Evolutionary conservation across 2,888 invertebrate genomes (phyloP), one percentile per base, ranked within the genome.

Genomic region (Drosophila longiperda): DNA sequence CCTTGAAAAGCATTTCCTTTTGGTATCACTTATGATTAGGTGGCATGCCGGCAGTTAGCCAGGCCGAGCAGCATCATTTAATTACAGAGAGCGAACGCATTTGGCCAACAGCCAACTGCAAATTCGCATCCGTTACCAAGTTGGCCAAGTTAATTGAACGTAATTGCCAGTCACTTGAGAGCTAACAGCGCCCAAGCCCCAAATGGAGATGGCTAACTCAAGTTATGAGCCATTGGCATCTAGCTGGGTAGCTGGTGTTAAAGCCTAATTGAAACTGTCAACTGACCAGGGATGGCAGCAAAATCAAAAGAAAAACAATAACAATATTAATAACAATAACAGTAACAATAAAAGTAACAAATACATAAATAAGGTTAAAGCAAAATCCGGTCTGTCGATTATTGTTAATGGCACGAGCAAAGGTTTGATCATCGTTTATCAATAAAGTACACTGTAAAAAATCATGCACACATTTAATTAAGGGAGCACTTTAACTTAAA

Each of bases 21-120:
- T 85, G 84, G 89, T 85, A 85, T 88, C 85, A 85, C 87, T 85
- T 85, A 85, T 85, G 85, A 85, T 88, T 85, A 88, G 85, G 89
- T 85, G 89, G 85, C 84, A 86, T 83, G 84, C 83, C 87, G 79
- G 77, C 73, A 73, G 72, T 72, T 67, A 75, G 60, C 57, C 71
- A 36, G 26, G 61, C 49, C 52, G 20, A 55, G 48, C 73, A 75
- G 67, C 83, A 80, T 83, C 88, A 86, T 88, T 85, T 88, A 85
- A 85, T 85, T 85, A 80, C 87, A 73, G 63, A 72, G 26, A 38
- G 26, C 72, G 66, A 72, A 72, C 77, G 87, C 85, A 82, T 87
- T 84, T 83, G 87, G 82, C 78, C 78, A 75, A 80, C 40, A n/a
- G 9, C 9, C n/a, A 40, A 23, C 45, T 29, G 55, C 26, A 38